A percentile compares a stretch with the other conserved stretches of the same genome.
These are phyloP conservation scores for Cyclopterus lumpus DNA, from an alignment of 2,797 vertebrate genomes.

Conservation along the genomic window DNA sequence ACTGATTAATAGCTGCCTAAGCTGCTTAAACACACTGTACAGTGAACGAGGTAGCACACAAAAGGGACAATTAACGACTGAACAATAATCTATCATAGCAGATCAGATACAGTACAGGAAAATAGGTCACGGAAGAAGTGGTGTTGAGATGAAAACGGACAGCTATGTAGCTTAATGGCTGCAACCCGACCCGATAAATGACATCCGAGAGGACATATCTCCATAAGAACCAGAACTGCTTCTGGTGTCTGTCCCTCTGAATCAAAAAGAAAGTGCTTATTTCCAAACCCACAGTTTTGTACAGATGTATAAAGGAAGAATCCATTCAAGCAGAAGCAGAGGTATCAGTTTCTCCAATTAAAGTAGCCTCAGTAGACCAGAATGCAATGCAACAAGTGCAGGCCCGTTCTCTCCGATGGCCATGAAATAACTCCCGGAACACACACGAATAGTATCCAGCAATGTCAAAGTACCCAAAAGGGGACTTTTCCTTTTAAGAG, in stretches of 20 bases:
- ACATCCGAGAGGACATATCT: neutral
- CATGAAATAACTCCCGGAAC: neutral
- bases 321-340: neutral
- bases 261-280: neutral
- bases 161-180: neutral
- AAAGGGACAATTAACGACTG: constrained; percentile 40
- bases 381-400: constrained; percentile 20
- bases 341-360: neutral
- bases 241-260: neutral
- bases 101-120: neutral
- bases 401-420: neutral
- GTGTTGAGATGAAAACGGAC: neutral
- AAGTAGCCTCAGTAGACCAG: neutral
- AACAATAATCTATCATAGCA: neutral
- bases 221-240: neutral
- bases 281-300: neutral
- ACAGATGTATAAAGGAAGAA: neutral
- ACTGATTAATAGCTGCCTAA: constrained; percentile 65
- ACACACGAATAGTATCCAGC: neutral
- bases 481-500: constrained; percentile 5
- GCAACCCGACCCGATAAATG: too few relatives aligned
- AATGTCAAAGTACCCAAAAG: neutral
- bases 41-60: constrained; percentile 30
- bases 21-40: constrained; percentile 58
- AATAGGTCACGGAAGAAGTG: constrained; percentile 25